These are phyloP conservation scores for Lasiurus borealis DNA, from an alignment of 2,113 vertebrate species.

Conservation along the genomic window DNA sequence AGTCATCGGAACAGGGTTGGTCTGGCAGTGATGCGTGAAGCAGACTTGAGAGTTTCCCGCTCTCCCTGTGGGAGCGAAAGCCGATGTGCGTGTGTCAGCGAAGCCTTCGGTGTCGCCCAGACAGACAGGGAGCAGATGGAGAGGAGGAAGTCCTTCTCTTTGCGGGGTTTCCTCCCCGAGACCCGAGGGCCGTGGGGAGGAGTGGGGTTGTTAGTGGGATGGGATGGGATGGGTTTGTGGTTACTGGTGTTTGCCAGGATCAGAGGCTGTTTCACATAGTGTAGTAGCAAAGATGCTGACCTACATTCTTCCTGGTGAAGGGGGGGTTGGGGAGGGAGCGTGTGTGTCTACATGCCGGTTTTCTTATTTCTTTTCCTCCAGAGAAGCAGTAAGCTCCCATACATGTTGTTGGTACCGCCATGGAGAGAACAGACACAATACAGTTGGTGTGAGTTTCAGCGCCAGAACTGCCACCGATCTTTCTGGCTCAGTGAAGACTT, in stretches of 20 bases:
- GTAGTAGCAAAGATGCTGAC: constrained; percentile 64
- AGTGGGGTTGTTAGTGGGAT: background rate
- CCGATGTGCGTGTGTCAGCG: constrained; percentile 74
- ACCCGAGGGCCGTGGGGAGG: constrained; percentile 55
- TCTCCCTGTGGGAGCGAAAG: constrained; percentile 75
- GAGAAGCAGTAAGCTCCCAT: constrained; percentile 46
- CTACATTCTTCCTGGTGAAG: constrained; percentile 65
- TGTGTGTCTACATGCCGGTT: constrained; percentile 31
- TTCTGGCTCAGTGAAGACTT: constrained; percentile 66
- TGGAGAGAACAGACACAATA: constrained; percentile 37
- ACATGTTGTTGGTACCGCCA: background rate
- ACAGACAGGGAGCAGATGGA: constrained; percentile 7
- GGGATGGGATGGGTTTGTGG: constrained; percentile 44
- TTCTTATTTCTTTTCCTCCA: constrained; percentile 5
- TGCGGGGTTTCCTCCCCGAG: constrained; percentile 42
- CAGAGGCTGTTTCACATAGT: background rate
- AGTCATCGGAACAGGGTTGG: constrained; percentile 74
- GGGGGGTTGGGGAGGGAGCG: background rate
- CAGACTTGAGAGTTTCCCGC: constrained; percentile 72
- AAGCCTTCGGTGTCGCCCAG: constrained; percentile 73
- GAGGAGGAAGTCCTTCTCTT: constrained; percentile 57
- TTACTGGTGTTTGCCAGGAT: constrained; percentile 58
- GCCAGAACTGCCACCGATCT: constrained; percentile 17
- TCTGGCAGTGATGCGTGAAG: constrained; percentile 75
- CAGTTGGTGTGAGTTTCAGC: constrained; percentile 52